Conservation (phyloP, 2,113 vertebrate species). For the Anseranas semipalmata region DNA sequence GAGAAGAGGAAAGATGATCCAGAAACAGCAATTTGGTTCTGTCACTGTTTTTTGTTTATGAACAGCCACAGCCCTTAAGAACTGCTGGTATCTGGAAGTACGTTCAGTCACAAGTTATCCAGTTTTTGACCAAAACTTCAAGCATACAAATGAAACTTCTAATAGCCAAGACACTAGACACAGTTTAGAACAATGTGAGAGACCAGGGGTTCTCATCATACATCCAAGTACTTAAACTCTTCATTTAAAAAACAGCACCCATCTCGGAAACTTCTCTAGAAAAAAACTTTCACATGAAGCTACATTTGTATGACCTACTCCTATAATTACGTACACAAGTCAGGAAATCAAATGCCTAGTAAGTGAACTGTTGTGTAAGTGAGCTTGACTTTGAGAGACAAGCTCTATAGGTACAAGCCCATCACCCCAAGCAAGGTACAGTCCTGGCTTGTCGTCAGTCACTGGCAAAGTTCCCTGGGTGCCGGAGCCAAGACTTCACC, state of each 20-base stretch:
- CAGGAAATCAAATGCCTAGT: neutral
- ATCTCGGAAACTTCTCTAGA: neutral
- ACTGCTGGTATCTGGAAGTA: neutral
- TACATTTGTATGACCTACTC: constrained; percentile 14
- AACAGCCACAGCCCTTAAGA: neutral
- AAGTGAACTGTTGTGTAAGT: neutral
- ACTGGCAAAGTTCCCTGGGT: constrained; percentile 17
- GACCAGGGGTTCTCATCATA: neutral
- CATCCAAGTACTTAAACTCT: neutral
- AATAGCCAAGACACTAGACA: neutral
- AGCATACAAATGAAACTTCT: neutral
- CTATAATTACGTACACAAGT: neutral
- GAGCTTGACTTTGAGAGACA: constrained; percentile 18
- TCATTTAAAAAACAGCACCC: neutral
- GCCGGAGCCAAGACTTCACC: constrained; percentile 25
- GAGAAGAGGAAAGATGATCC: neutral
- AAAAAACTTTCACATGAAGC: neutral
- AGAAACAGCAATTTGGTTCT: neutral
- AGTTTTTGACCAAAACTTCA: neutral
- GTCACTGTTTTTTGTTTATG: neutral
- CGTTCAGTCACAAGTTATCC: neutral
- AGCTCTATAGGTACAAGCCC: constrained; percentile 12
- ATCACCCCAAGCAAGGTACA: constrained; percentile 38
- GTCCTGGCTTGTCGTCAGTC: constrained; percentile 25
- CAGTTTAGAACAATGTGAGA: neutral